Conservation (phyloP, 2,113 vertebrate species). For the Gadus macrocephalus region DNA sequence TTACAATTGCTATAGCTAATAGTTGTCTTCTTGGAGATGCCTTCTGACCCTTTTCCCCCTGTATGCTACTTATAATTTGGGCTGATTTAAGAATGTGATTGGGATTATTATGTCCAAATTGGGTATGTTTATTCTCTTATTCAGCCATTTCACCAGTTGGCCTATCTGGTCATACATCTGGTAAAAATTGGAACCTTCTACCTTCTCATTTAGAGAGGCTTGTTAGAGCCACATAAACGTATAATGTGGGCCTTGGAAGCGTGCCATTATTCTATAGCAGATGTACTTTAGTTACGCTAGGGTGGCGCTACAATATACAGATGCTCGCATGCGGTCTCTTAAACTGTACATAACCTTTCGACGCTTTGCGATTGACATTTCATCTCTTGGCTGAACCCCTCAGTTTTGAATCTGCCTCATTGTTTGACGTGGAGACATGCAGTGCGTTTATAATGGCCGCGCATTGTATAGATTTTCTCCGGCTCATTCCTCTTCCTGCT, state of each 20-base stretch:
- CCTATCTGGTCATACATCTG: background rate
- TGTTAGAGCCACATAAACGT: background rate
- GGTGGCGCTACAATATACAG: slow-evolving; percentile 38
- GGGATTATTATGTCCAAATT: background rate
- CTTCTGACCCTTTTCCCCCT: background rate
- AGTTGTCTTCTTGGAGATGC: background rate
- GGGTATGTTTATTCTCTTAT: background rate
- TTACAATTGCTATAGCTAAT: background rate
- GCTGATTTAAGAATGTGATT: background rate
- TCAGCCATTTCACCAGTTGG: background rate
- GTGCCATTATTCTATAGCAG: slow-evolving; percentile 9
- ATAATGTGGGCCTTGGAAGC: background rate
- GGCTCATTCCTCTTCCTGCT: slow-evolving; percentile 49
- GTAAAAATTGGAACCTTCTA: background rate
- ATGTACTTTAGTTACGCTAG: slow-evolving; percentile 8
- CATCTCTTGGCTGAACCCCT: slow-evolving; percentile 46
- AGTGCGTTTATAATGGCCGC: slow-evolving; percentile 46
- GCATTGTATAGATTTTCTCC: slow-evolving; percentile 57
- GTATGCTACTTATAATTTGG: background rate
- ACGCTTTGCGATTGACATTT: slow-evolving; percentile 42
- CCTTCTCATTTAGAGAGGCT: background rate
- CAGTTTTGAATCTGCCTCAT: slow-evolving; percentile 51
- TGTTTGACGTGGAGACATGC: slow-evolving; percentile 46
- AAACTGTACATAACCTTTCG: slow-evolving; percentile 39
- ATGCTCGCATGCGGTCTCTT: slow-evolving; percentile 32